These are phyloP conservation scores for Kryptolebias ocellatus DNA, from an alignment of 2,797 vertebrate genomes.

Conservation along the genomic window DNA sequence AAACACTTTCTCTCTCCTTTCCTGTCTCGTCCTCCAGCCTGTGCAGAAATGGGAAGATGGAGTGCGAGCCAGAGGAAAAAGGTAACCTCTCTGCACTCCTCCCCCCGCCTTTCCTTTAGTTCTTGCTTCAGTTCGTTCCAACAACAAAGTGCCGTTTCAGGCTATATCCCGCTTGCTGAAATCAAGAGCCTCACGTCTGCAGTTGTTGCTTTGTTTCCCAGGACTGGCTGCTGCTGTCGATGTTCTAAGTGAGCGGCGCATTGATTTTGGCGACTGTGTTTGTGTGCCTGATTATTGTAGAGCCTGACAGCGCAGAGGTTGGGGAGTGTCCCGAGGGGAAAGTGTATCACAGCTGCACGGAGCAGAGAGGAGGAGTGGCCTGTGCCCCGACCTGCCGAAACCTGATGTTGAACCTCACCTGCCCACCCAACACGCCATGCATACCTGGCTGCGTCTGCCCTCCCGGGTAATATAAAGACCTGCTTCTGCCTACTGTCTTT, in stretches of 20 bases:
- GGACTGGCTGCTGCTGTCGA: conserved; percentile 42
- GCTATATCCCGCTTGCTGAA: conserved; percentile 55
- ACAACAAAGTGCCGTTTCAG: conserved; percentile 71
- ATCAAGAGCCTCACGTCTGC: conserved; percentile 63
- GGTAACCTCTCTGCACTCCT: conserved; percentile 66
- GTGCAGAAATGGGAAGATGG: conserved; percentile 85
- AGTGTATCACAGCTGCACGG: conserved; percentile 93
- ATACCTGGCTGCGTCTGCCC: conserved; percentile 94
- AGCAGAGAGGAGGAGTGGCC: conserved; percentile 89
- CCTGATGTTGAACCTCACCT: conserved; percentile 97
- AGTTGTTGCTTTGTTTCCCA: conserved; percentile 62
- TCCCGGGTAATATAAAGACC: conserved; percentile 83
- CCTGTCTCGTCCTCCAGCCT: conserved; percentile 71
- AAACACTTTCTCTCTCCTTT: conserved; percentile 45
- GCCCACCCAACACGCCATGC: conserved; percentile 91
- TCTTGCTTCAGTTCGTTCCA: conserved; percentile 43
- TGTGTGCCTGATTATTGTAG: conserved; percentile 50
- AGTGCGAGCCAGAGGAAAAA: conserved; percentile 85
- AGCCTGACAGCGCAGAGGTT: conserved; percentile 81
- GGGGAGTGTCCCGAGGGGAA: conserved; percentile 92
- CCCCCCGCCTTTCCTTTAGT: conserved; percentile 33
- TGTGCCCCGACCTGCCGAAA: conserved; percentile 93
- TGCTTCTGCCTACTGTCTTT: conserved; percentile 8
- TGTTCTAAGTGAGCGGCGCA: conserved; percentile 42
- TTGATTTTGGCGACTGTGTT: conserved; percentile 39